phyloP scores from a whole-genome alignment of 2,888 invertebrate species.

The Tanypteryx hageni region DNA sequence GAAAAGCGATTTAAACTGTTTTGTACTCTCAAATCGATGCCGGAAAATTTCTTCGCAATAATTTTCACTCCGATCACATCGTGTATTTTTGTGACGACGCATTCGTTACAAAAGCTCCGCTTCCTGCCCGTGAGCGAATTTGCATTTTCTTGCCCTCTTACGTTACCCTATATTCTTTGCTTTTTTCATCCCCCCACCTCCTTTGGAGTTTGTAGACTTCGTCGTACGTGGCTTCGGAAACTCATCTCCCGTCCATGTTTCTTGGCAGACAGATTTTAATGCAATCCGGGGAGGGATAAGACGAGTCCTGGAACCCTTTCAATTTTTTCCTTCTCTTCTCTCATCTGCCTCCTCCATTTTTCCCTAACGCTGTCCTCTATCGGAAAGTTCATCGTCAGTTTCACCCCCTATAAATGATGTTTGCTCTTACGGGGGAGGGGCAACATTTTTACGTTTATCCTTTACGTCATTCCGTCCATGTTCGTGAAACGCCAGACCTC shows the following conservation, averaged over 20 bases:
- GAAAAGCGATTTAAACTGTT: no score
- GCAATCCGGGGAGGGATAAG: background rate
- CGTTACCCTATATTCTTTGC: background rate
- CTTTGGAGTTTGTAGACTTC: background rate
- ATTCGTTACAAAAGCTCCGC: background rate
- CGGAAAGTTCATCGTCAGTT: background rate
- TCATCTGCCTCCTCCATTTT: background rate
- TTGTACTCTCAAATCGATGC: no score
- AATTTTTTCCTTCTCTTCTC: background rate
- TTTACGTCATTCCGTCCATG: background rate
- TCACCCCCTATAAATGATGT: background rate
- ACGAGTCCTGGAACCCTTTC: constrained; percentile 18
- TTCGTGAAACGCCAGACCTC: background rate
- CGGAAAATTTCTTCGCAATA: no score
- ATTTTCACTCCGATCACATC: no score
- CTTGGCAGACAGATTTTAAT: constrained; percentile 11
- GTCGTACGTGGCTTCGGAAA: background rate
- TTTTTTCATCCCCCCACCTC: background rate
- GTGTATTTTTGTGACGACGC: no score
- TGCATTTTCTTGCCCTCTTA: background rate
- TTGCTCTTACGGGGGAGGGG: background rate
- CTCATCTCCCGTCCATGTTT: constrained; percentile 13
- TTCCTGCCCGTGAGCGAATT: background rate
- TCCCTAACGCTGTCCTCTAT: background rate
- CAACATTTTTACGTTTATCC: background rate